Conservation (phyloP, 1,140 invertebrate species). For the Daktulosphaira vitifoliae region DNA sequence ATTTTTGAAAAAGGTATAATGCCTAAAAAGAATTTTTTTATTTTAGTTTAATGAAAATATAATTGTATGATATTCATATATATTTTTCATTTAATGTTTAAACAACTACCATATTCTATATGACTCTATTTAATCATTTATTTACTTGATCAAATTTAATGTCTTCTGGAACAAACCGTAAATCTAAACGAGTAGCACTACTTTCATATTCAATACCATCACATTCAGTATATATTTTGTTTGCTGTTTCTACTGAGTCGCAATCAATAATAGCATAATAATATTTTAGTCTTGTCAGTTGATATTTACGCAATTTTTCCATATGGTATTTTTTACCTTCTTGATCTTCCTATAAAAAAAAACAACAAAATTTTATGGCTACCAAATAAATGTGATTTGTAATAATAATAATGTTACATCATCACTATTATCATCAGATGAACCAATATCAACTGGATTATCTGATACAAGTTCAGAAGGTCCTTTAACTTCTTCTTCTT, state of each 20-base stretch:
- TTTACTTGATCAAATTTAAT: slow-evolving; percentile 76
- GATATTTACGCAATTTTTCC: slow-evolving; percentile 88
- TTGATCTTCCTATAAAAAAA: slow-evolving; percentile 43
- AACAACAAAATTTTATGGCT: background rate
- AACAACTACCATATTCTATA: no score
- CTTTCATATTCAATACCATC: slow-evolving; percentile 95
- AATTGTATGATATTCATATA: no score
- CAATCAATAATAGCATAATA: slow-evolving; percentile 91
- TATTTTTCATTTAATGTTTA: no score
- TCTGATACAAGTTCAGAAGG: slow-evolving; percentile 37
- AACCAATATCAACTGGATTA: slow-evolving; percentile 15
- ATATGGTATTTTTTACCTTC: slow-evolving; percentile 64
- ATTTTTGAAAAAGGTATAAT: no score
- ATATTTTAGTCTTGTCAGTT: slow-evolving; percentile 88
- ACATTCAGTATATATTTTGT: slow-evolving; percentile 88
- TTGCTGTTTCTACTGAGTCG: slow-evolving; percentile 72
- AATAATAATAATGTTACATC: slow-evolving; percentile 32
- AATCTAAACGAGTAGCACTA: slow-evolving; percentile 77
- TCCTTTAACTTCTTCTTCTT: slow-evolving; percentile 81
- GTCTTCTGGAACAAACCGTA: slow-evolving; percentile 90
- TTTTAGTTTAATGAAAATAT: no score
- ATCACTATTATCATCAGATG: slow-evolving; percentile 33
- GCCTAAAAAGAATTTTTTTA: no score
- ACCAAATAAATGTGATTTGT: background rate
- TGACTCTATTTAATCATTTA: slow-evolving; percentile 2